These are phyloP conservation scores for Tamandua tetradactyla DNA, from an alignment of 2,797 vertebrate species.

Conservation along the genomic window DNA sequence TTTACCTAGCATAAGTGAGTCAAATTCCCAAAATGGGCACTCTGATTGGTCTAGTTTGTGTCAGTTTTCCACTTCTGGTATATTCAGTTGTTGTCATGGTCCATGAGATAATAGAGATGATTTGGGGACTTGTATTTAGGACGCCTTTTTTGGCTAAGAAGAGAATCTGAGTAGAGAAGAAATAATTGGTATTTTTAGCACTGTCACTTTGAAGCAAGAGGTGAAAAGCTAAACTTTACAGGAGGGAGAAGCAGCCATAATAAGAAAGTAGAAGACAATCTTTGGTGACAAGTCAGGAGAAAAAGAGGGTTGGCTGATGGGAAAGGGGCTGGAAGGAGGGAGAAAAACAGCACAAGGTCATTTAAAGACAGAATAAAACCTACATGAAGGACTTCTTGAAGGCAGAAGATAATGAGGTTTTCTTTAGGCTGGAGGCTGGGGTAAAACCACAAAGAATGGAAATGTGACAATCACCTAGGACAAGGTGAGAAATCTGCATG, in stretches of 20 bases:
- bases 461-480: background rate
- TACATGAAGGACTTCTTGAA: background rate
- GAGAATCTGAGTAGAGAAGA: background rate
- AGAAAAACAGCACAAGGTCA: background rate
- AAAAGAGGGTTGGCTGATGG: background rate
- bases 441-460: background rate
- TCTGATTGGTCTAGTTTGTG: background rate
- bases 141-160: background rate
- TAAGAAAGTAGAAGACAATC: background rate
- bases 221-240: constrained; percentile 16
- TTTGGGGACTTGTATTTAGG: background rate
- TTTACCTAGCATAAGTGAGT: background rate
- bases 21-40: background rate
- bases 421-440: background rate
- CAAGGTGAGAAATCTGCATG: background rate
- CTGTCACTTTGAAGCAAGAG: background rate
- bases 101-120: background rate
- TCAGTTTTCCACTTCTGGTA: background rate
- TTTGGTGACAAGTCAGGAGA: background rate
- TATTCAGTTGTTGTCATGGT: background rate
- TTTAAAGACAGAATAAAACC: background rate
- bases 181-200: constrained; percentile 2
- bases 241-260: background rate
- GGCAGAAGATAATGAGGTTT: background rate
- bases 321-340: background rate